phyloP scores from a whole-genome alignment of 2,797 vertebrate species.

The Lateolabrax maculatus region DNA sequence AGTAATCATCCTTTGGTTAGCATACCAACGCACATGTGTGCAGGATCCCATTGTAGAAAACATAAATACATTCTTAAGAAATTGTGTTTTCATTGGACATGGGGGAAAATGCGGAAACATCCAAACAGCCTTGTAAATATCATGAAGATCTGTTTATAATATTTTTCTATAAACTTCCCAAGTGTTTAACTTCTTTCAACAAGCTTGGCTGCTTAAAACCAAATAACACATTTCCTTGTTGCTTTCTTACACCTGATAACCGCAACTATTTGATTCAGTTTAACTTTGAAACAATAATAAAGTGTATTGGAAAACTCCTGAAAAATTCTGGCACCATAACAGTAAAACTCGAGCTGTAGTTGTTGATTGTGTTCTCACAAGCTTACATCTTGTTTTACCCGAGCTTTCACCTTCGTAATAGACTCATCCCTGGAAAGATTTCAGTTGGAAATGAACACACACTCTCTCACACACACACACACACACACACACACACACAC shows the following conservation, averaged over 20 bases:
- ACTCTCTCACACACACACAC: conserved; percentile 18
- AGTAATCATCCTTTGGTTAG: background rate
- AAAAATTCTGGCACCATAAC: background rate
- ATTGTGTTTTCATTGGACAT: background rate
- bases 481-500: conserved; percentile 14
- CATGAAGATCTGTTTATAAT: background rate
- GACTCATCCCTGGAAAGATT: conserved; percentile 55
- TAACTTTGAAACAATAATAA: background rate
- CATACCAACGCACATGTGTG: background rate
- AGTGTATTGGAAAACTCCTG: background rate
- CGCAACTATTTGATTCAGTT: background rate
- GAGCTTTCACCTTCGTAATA: conserved; percentile 25
- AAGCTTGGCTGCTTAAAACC: background rate
- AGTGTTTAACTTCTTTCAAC: background rate
- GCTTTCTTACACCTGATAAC: background rate
- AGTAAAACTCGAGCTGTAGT: background rate
- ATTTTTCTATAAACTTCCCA: background rate
- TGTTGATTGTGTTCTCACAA: conserved; percentile 23
- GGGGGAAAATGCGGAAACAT: background rate
- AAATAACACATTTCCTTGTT: conserved; percentile 5
- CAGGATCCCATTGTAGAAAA: background rate
- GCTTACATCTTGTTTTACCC: conserved; percentile 9
- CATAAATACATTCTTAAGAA: background rate
- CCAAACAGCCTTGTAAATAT: background rate
- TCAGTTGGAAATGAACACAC: conserved; percentile 31